Evolutionary conservation across 1,140 invertebrate species (phyloP).

Genomic region (Drosophila nannoptera): DNA sequence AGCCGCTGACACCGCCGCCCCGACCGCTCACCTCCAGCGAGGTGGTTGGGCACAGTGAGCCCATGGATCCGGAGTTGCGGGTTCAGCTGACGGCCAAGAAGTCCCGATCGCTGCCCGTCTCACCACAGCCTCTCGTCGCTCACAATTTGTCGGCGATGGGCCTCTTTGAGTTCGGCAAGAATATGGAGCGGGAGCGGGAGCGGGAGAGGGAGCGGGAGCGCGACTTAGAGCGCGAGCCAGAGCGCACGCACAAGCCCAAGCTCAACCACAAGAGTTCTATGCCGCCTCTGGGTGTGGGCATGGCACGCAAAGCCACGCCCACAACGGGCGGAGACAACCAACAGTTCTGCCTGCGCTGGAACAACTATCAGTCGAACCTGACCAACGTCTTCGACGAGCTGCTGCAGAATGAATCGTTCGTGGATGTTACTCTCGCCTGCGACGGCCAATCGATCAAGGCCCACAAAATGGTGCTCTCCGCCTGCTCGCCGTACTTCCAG

Average conservation of each 20-base stretch:
- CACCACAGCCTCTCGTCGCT: constrained; percentile 60
- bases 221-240: neutral
- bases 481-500: constrained; percentile 95
- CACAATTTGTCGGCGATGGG: constrained; percentile 56
- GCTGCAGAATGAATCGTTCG: constrained; percentile 92
- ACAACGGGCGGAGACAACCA: constrained; percentile 68
- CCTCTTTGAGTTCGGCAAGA: constrained; percentile 58
- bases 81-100: constrained; percentile 62
- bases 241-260: constrained; percentile 13
- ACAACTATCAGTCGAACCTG: constrained; percentile 95
- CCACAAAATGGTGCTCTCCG: constrained; percentile 95
- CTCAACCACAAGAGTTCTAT: constrained; percentile 10
- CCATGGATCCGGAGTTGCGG: constrained; percentile 61
- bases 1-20: constrained; percentile 66
- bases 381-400: constrained; percentile 95
- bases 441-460: constrained; percentile 94
- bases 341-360: constrained; percentile 93
- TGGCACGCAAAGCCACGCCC: constrained; percentile 38
- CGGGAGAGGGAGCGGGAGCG: too few relatives aligned
- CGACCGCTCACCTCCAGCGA: constrained; percentile 72
- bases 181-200: neutral
- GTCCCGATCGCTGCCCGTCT: constrained; percentile 69
- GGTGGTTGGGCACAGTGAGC: constrained; percentile 61
- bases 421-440: constrained; percentile 94
- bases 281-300: neutral